Conservation (phyloP, 2,888 invertebrate genomes). For the Arge pagana region DNA sequence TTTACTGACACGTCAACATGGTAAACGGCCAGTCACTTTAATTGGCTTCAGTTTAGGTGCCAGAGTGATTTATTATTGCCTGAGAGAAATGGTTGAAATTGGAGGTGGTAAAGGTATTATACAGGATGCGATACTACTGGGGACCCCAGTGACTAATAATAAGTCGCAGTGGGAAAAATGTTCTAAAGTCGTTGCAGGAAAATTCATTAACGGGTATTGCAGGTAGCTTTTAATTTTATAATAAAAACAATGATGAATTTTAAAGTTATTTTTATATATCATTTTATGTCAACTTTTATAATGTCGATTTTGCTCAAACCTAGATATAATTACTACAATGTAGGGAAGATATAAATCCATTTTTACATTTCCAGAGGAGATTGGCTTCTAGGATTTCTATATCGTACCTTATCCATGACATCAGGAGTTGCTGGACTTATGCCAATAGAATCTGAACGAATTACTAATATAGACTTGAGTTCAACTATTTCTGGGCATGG, state of each 20-base stretch:
- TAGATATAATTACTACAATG: not conserved
- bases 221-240: conserved; percentile 47
- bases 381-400: conserved; percentile 70
- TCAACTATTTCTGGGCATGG: conserved; percentile 63
- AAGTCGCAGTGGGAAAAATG: conserved; percentile 63
- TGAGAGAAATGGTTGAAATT: conserved; percentile 61
- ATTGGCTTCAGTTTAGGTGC: conserved; percentile 72
- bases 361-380: conserved; percentile 62
- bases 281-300: not conserved
- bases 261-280: not conserved
- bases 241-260: not conserved
- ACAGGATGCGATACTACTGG: conserved; percentile 68
- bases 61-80: conserved; percentile 69
- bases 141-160: conserved; percentile 67
- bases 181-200: conserved; percentile 64
- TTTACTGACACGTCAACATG: conserved; percentile 65
- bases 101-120: conserved; percentile 65
- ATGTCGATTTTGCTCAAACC: not conserved
- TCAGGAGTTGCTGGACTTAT: conserved; percentile 66
- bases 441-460: conserved; percentile 61
- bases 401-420: conserved; percentile 66
- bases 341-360: not conserved
- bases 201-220: conserved; percentile 70
- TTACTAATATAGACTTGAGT: conserved; percentile 66
- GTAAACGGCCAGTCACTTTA: conserved; percentile 68